A percentile compares a stretch with the other conserved stretches of the same genome.
Conservation (phyloP, 2,797 vertebrate species). For the Lepus oiostolus region DNA sequence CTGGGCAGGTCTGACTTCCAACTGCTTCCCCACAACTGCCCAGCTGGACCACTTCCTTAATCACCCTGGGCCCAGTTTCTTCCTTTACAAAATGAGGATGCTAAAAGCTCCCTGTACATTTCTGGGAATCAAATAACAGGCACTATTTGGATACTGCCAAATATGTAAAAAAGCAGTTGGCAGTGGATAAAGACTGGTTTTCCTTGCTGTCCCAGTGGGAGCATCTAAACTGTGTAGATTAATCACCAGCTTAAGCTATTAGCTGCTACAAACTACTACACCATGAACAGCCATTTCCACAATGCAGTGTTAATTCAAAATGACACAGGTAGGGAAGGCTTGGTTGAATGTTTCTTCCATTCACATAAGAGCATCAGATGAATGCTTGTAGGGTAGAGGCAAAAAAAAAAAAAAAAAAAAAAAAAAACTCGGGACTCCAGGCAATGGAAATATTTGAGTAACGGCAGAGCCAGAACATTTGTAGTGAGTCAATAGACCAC, state of each 20-base stretch:
- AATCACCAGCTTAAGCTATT: background rate
- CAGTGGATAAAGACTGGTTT: background rate
- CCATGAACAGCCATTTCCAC: background rate
- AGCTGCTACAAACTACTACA: background rate
- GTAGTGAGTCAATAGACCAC: conserved; percentile 28
- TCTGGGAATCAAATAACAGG: background rate
- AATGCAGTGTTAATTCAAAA: background rate
- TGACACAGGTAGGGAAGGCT: background rate
- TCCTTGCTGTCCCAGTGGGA: background rate
- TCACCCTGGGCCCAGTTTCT: background rate
- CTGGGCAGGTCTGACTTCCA: background rate
- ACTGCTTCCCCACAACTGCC: no score
- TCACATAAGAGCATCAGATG: background rate
- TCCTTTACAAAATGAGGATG: background rate
- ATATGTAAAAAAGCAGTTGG: background rate
- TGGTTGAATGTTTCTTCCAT: background rate
- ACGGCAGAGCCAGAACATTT: conserved; percentile 25
- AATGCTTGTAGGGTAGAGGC: background rate
- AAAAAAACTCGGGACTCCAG: background rate
- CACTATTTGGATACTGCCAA: background rate
- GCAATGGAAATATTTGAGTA: conserved; percentile 67
- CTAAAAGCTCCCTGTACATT: background rate
- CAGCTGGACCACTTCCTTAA: background rate
- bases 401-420: background rate
- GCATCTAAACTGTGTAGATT: background rate